These are phyloP conservation scores for Ctenicera cuprea DNA, from an alignment of 2,888 invertebrate genomes.

Conservation along the genomic window DNA sequence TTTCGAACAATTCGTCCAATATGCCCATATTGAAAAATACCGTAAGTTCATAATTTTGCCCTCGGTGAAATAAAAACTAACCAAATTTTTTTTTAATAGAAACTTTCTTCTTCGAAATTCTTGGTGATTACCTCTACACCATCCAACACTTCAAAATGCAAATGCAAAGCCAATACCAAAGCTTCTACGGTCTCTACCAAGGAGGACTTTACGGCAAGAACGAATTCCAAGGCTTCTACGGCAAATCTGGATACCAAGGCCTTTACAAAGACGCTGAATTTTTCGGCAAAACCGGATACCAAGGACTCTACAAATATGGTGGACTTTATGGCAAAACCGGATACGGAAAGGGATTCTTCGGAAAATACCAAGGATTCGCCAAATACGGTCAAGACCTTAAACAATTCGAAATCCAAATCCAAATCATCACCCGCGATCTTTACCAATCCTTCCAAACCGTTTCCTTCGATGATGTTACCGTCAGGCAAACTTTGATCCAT, in stretches of 20 bases:
- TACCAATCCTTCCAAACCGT: constrained; percentile 24
- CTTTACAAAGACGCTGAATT: not conserved
- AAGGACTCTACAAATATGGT: constrained; percentile 2
- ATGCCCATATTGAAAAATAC: no score
- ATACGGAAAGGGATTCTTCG: constrained; percentile 18
- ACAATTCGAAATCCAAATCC: constrained; percentile 30
- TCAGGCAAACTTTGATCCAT: constrained; percentile 32
- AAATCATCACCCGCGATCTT: constrained; percentile 35
- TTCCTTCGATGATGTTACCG: not conserved
- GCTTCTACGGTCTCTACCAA: not conserved
- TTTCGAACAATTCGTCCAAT: constrained; percentile 2
- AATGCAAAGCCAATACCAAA: not conserved
- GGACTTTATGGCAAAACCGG: no score
- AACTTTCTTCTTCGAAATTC: not conserved
- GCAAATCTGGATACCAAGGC: constrained; percentile 6
- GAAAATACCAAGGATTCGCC: constrained; percentile 10
- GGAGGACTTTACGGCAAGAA: not conserved
- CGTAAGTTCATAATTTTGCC: not conserved
- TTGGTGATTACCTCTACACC: not conserved
- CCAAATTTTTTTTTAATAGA: no score
- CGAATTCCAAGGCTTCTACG: not conserved
- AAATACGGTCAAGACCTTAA: constrained; percentile 17
- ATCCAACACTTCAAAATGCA: constrained; percentile 2
- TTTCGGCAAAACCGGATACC: no score
- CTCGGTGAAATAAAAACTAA: no score